These are phyloP conservation scores for Drosophila littoralis DNA, from an alignment of 1,140 invertebrate species.

Conservation along the genomic window DNA sequence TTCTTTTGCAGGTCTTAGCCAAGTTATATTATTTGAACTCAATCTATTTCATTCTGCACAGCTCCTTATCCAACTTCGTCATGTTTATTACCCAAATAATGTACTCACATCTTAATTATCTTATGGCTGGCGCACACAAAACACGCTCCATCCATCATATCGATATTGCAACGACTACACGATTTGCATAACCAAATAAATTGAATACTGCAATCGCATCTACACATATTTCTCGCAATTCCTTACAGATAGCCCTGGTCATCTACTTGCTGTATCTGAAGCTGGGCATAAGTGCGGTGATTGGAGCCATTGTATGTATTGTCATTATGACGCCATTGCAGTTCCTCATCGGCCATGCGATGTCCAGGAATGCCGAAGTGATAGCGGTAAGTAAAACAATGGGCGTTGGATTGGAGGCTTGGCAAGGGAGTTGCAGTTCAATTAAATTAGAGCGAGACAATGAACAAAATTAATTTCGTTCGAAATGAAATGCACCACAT, in stretches of 20 bases:
- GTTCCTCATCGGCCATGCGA: constrained; percentile 89
- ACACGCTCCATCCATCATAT: neutral
- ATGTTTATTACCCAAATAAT: constrained; percentile 33
- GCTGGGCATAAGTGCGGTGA: constrained; percentile 91
- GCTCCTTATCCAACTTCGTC: neutral
- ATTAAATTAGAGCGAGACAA: constrained; percentile 35
- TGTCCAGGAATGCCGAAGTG: constrained; percentile 89
- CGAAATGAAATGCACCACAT: constrained; percentile 10
- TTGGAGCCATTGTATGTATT: constrained; percentile 90
- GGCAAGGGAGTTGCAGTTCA: constrained; percentile 1
- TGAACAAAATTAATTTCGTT: constrained; percentile 30
- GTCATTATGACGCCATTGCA: constrained; percentile 89
- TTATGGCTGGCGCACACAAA: neutral
- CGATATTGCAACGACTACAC: constrained; percentile 20
- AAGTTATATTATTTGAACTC: neutral
- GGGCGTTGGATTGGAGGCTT: neutral
- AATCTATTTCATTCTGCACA: constrained; percentile 2
- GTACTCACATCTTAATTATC: constrained; percentile 27
- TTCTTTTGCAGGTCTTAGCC: neutral
- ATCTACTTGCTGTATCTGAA: constrained; percentile 91
- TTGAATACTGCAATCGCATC: constrained; percentile 3
- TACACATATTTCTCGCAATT: constrained; percentile 4
- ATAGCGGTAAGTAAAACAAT: constrained; percentile 86
- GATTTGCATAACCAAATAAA: constrained; percentile 43
- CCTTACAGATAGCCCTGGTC: constrained; percentile 88